phyloP scores from a whole-genome alignment of 1,140 invertebrate genomes.

The Temnothorax nylanderi region DNA sequence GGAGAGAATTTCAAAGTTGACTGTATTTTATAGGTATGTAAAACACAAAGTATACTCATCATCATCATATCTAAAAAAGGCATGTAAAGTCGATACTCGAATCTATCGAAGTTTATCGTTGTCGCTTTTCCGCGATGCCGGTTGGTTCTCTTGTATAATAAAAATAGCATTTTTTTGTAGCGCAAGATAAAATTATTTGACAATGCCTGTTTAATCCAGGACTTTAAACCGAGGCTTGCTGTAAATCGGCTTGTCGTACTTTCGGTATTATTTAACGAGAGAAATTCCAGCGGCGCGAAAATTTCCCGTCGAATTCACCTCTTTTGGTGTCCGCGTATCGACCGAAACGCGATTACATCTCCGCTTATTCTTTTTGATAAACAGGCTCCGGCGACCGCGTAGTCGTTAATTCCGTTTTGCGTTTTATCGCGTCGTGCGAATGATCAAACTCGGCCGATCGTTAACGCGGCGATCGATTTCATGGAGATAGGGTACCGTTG shows the following conservation, averaged over 20 bases:
- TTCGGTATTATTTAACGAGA: not conserved
- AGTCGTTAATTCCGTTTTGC: conserved; percentile 47
- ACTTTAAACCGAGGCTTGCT: not conserved
- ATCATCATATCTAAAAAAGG: too few species aligned
- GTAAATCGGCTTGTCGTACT: not conserved
- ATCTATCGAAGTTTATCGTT: too few species aligned
- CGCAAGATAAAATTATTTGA: not conserved
- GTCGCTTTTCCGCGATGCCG: too few species aligned
- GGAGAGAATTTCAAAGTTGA: not conserved
- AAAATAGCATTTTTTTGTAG: not conserved
- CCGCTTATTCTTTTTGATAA: conserved; percentile 42
- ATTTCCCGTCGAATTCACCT: not conserved
- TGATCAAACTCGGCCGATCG: conserved; percentile 36
- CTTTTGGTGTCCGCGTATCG: conserved; percentile 5
- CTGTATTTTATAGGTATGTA: not conserved
- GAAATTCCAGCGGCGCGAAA: not conserved
- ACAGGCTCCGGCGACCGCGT: not conserved
- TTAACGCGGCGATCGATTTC: conserved; percentile 14
- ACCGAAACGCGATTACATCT: conserved; percentile 25
- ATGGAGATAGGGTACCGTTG: not conserved
- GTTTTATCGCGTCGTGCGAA: not conserved
- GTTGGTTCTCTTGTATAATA: too few species aligned
- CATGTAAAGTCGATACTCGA: too few species aligned
- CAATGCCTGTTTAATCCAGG: conserved; percentile 5
- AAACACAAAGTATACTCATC: not conserved